phyloP scores from a whole-genome alignment of 1,140 invertebrate species.

The Propsilocerus akamusi region DNA sequence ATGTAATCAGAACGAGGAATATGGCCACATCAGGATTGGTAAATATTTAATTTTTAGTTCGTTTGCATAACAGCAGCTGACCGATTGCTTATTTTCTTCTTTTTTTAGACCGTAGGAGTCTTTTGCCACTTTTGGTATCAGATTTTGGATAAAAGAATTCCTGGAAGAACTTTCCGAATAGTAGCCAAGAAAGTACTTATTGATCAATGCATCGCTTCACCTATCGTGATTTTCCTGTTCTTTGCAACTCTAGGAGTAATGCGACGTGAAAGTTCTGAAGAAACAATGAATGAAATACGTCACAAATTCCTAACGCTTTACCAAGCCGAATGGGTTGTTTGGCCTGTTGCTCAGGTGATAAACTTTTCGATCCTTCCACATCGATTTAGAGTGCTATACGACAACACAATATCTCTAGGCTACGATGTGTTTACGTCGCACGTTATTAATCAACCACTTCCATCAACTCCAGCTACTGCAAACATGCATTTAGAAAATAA shows the following conservation, averaged over 20 bases:
- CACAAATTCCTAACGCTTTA: conserved; percentile 65
- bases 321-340: conserved; percentile 64
- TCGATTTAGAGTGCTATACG: conserved; percentile 71
- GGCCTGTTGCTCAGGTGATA: conserved; percentile 65
- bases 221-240: conserved; percentile 61
- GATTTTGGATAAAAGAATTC: conserved; percentile 42
- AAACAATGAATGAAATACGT: conserved; percentile 51
- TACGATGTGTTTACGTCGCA: conserved; percentile 87
- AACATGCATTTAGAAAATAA: not conserved
- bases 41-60: too few relatives aligned
- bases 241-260: conserved; percentile 58
- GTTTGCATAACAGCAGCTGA: too few relatives aligned
- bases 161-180: conserved; percentile 43
- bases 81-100: conserved; percentile 5
- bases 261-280: conserved; percentile 38
- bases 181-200: conserved; percentile 70
- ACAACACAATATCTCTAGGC: conserved; percentile 74
- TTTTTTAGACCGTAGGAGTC: conserved; percentile 58
- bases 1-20: conserved; percentile 45
- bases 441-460: conserved; percentile 30
- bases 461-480: not conserved
- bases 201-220: conserved; percentile 79
- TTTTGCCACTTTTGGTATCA: conserved; percentile 75
- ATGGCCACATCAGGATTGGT: conserved; percentile 66
- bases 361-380: conserved; percentile 81